Evolutionary conservation across 2,113 vertebrate species (phyloP), one percentile per base, ranked within the genome.

Genomic region (Apus apus): DNA sequence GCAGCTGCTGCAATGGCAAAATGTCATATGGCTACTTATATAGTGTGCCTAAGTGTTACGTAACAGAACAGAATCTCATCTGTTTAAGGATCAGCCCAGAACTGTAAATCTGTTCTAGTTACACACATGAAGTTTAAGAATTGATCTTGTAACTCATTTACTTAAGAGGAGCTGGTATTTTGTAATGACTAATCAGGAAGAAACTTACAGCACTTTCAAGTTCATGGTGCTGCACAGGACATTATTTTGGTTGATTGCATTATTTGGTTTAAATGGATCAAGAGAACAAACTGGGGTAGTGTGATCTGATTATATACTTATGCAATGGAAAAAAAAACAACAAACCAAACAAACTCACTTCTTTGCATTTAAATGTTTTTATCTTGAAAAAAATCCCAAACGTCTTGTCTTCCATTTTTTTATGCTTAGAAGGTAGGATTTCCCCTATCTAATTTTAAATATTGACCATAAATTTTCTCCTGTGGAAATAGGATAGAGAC

Each of bases 101-200:
- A 9, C 9, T 36, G 13, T 14, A 1, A 5, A 11, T 45, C 14
- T 0, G 0, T 53, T 83, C 70, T 34, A 19, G 18, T 51, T 40
- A 34, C 12, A 11, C 11, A 30, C 57, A 45, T 9, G 1, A 65
- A 56, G 27, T 43, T 66, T 82, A 50, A 73, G 32, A 19, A 11
- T 30, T 74, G 61, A 43, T 53, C 30, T 40, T 66, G 23, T 53
- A 82, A 54, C 18, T 89, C 45, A 4, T 38, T 80, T 73, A 46
- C n/a, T 79, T 70, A 67, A 66, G 45, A 72, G 40, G 12, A 62
- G 34, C 32, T 79, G 43, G 13, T 62, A 8, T 85, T 84, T 91
- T 74, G 16, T 58, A 50, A n/a, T 76, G 34, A 68, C 32, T 87
- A 34, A 54, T 80, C 16, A 72, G 51, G 61, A 40, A 85, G 77